These are phyloP conservation scores for Meta bourneti DNA, from an alignment of 2,888 invertebrate species.

Conservation along the genomic window DNA sequence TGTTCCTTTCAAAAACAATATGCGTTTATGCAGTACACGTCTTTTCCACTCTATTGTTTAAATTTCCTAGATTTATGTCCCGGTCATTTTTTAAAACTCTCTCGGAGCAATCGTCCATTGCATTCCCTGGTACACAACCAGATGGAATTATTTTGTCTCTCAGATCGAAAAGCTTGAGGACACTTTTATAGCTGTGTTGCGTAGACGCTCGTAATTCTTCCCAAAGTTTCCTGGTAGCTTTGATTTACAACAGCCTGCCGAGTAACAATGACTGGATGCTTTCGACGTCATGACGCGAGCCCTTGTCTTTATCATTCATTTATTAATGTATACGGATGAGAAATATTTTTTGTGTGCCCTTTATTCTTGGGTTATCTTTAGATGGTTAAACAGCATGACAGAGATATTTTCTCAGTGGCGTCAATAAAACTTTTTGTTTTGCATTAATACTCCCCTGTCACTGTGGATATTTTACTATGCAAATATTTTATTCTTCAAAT, in stretches of 20 bases:
- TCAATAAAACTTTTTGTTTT: background rate
- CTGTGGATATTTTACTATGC: too few relatives aligned
- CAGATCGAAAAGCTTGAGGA: background rate
- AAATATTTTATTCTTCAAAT: too few relatives aligned
- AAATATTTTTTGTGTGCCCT: background rate
- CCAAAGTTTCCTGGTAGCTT: background rate
- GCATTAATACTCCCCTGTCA: too few relatives aligned
- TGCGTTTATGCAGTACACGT: too few relatives aligned
- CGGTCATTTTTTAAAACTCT: too few relatives aligned
- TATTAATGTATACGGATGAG: background rate
- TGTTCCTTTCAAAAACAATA: too few relatives aligned
- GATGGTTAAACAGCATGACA: background rate
- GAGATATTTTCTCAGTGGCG: background rate
- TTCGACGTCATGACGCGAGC: background rate
- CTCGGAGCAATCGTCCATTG: too few relatives aligned
- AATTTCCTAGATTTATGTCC: too few relatives aligned
- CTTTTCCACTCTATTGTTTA: too few relatives aligned
- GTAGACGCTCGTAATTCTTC: background rate
- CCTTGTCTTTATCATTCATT: slow-evolving; percentile 21
- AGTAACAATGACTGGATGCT: slow-evolving; percentile 16
- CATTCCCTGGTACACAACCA: too few relatives aligned
- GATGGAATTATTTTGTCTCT: background rate
- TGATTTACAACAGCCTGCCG: slow-evolving; percentile 8
- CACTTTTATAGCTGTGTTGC: slow-evolving; percentile 4
- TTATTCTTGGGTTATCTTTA: background rate